Conservation (phyloP, 2,113 vertebrate genomes). For the Natator depressus region DNA sequence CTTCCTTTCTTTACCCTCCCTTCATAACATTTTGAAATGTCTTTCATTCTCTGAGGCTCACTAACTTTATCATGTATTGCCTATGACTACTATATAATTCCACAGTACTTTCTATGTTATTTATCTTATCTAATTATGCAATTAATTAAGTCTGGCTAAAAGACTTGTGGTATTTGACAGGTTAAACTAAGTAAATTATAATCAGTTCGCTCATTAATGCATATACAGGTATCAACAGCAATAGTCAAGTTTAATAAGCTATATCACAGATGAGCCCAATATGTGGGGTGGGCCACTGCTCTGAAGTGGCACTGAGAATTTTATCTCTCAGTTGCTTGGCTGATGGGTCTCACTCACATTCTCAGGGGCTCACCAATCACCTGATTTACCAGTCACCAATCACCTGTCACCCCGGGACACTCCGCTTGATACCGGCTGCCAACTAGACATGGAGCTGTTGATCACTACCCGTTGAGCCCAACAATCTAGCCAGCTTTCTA, state of each 20-base stretch:
- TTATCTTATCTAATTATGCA: not conserved
- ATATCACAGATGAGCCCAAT: not conserved
- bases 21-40: not conserved
- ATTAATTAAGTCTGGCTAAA: not conserved
- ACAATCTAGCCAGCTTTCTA: too few species aligned
- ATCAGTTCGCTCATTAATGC: not conserved
- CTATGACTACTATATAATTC: not conserved
- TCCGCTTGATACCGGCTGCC: too few species aligned
- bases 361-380: not conserved
- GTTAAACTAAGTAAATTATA: not conserved
- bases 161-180: not conserved
- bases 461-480: too few species aligned
- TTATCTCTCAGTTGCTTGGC: not conserved
- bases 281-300: too few species aligned
- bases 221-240: not conserved
- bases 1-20: fast-evolving
- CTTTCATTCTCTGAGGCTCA: not conserved
- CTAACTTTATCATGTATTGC: not conserved
- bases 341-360: not conserved
- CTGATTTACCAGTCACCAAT: not conserved
- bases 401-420: too few species aligned
- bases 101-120: not conserved
- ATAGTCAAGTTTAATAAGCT: not conserved
- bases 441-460: too few species aligned
- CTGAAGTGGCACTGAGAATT: not conserved